Percentiles rank a stretch among this genome's conserved stretches.
Evolutionary conservation across 1,140 invertebrate species (phyloP).

Genomic region (Gryon sp.): DNA sequence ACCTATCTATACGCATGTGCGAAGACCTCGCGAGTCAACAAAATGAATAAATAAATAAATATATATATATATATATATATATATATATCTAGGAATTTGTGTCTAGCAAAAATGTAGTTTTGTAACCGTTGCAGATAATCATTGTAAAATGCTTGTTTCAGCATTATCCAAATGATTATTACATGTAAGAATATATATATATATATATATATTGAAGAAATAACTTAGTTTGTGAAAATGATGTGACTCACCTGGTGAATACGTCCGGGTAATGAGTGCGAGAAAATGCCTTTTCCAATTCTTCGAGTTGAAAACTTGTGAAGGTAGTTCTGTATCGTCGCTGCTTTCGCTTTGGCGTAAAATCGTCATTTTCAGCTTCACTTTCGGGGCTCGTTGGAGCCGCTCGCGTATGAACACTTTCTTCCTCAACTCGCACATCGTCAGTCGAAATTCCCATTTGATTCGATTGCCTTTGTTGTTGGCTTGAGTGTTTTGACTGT

Average conservation of each 20-base stretch:
- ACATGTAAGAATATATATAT: too few relatives aligned
- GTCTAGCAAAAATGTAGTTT: slow-evolving; percentile 12
- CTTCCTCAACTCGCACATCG: slow-evolving; percentile 74
- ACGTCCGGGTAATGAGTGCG: slow-evolving; percentile 99
- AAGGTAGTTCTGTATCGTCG: slow-evolving; percentile 95
- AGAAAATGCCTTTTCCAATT: slow-evolving; percentile 97
- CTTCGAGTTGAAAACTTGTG: slow-evolving; percentile 96
- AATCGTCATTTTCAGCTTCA: slow-evolving; percentile 89
- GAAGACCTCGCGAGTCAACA: slow-evolving; percentile 39
- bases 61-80: too few relatives aligned
- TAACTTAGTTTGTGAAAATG: neutral
- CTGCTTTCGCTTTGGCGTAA: slow-evolving; percentile 93
- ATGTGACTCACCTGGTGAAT: slow-evolving; percentile 94
- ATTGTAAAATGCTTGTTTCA: too few relatives aligned
- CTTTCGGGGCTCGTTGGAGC: slow-evolving; percentile 83
- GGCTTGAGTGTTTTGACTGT: slow-evolving; percentile 24
- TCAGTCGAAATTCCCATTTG: slow-evolving; percentile 77
- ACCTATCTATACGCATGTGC: slow-evolving; percentile 32
- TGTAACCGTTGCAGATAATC: neutral
- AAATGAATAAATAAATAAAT: slow-evolving; percentile 21
- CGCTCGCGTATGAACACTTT: slow-evolving; percentile 74
- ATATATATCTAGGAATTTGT: slow-evolving; percentile 10
- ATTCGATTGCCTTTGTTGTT: slow-evolving; percentile 46
- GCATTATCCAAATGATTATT: neutral
- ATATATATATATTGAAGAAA: too few relatives aligned